These are phyloP conservation scores for Condylura cristata DNA, from an alignment of 2,113 vertebrate genomes.

Conservation along the genomic window DNA sequence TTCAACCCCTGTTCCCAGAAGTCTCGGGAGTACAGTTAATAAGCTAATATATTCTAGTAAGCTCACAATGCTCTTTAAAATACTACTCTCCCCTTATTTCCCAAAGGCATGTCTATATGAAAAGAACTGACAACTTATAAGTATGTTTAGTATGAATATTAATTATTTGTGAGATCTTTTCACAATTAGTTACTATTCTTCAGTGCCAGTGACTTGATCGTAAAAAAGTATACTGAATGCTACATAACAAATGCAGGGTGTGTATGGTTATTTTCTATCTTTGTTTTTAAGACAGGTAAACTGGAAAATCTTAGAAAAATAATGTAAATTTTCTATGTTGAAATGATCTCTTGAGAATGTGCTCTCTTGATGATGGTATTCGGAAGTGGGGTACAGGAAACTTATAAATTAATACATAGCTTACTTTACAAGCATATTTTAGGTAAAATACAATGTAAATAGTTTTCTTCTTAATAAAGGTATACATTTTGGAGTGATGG, in stretches of 20 bases:
- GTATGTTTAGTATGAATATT: not conserved
- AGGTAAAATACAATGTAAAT: too few species aligned
- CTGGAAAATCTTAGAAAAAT: not conserved
- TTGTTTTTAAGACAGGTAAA: not conserved
- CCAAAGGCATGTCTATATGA: not conserved
- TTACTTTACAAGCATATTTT: too few species aligned
- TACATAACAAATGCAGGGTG: too few species aligned
- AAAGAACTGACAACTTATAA: not conserved
- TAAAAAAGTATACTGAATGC: not conserved
- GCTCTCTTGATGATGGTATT: not conserved
- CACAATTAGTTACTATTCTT: not conserved
- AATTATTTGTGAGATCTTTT: not conserved
- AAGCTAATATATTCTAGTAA: not conserved
- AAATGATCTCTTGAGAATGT: not conserved
- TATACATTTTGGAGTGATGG: not conserved
- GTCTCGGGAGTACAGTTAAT: not conserved
- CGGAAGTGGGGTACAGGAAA: not conserved
- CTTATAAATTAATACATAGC: not conserved
- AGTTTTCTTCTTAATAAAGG: not conserved
- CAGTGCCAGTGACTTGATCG: too few species aligned
- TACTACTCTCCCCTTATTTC: not conserved
- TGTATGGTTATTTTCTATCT: not conserved
- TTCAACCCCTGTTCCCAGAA: not conserved
- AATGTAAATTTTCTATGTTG: not conserved
- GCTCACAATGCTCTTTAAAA: not conserved